These are phyloP conservation scores for Cyprinodon variegatus DNA, from an alignment of 2,113 vertebrate species.

Conservation along the genomic window DNA sequence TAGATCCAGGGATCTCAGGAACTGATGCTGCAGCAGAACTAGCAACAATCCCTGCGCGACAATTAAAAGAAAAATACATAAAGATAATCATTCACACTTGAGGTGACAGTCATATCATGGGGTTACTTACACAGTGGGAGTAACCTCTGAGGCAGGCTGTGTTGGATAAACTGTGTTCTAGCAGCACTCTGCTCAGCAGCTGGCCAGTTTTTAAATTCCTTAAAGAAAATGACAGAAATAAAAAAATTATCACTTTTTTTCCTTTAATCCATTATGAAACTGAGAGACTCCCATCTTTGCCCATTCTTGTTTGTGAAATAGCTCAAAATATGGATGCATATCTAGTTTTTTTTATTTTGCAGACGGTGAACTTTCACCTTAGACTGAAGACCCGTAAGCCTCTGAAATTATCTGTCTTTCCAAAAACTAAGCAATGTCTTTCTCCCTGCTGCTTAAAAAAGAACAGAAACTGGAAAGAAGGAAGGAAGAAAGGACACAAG, in stretches of 20 bases:
- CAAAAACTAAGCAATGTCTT: too few relatives aligned
- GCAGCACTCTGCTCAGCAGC: conserved; percentile 60
- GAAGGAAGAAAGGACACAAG: too few relatives aligned
- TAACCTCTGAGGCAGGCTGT: conserved; percentile 66
- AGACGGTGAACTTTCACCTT: background rate
- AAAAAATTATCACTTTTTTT: background rate
- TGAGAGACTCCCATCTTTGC: too few relatives aligned
- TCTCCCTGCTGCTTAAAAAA: too few relatives aligned
- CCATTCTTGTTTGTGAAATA: background rate
- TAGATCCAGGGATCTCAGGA: conserved; percentile 34
- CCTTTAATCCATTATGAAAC: too few relatives aligned
- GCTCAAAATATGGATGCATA: background rate
- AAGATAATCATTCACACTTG: background rate
- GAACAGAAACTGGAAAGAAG: too few relatives aligned
- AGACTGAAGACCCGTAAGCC: background rate
- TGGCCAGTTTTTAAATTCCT: conserved; percentile 71
- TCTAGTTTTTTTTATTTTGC: background rate
- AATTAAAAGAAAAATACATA: background rate
- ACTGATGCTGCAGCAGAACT: conserved; percentile 70
- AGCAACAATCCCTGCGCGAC: conserved; percentile 65
- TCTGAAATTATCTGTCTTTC: background rate
- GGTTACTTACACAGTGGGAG: conserved; percentile 53
- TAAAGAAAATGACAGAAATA: conserved; percentile 1
- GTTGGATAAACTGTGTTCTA: conserved; percentile 45
- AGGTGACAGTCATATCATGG: background rate